A percentile compares a stretch with the other conserved stretches of the same genome.
Conservation (phyloP, 2,797 vertebrate genomes). For the Nyctibius grandis region DNA sequence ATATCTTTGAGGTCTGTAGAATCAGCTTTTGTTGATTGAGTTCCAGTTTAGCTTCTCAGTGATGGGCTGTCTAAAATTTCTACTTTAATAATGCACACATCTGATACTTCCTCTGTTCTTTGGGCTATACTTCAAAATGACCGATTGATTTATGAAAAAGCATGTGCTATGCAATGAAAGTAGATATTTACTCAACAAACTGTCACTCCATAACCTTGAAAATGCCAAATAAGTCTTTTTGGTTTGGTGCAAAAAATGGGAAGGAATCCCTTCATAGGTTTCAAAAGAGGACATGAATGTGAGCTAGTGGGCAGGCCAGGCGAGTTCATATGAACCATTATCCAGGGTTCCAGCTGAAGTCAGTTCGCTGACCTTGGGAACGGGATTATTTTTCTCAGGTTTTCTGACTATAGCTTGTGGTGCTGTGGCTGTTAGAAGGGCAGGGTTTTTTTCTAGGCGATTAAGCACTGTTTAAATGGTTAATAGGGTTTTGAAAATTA, state of each 20-base stretch:
- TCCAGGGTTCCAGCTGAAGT: neutral
- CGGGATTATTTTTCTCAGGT: neutral
- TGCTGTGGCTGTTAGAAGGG: neutral
- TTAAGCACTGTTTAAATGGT: neutral
- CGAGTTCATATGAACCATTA: neutral
- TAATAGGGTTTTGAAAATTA: neutral
- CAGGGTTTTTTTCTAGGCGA: neutral
- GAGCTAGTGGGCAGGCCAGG: neutral
- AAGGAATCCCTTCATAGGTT: neutral
- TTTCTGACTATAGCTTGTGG: neutral
- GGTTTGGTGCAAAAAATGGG: neutral
- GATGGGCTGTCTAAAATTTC: slow-evolving; percentile 5
- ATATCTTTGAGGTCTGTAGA: neutral
- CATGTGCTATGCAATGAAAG: neutral
- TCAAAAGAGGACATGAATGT: neutral
- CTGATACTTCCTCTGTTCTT: slow-evolving; percentile 46
- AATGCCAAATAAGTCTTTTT: neutral
- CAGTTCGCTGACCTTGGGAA: neutral
- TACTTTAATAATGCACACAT: neutral
- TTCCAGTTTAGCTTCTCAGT: neutral
- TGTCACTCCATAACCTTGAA: slow-evolving; percentile 6
- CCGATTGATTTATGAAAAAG: slow-evolving; percentile 22
- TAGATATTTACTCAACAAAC: neutral
- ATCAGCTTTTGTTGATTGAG: neutral
- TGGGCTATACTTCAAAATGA: neutral